phyloP scores from a whole-genome alignment of 2,797 vertebrate species.

The Urosaurus nigricauda region DNA sequence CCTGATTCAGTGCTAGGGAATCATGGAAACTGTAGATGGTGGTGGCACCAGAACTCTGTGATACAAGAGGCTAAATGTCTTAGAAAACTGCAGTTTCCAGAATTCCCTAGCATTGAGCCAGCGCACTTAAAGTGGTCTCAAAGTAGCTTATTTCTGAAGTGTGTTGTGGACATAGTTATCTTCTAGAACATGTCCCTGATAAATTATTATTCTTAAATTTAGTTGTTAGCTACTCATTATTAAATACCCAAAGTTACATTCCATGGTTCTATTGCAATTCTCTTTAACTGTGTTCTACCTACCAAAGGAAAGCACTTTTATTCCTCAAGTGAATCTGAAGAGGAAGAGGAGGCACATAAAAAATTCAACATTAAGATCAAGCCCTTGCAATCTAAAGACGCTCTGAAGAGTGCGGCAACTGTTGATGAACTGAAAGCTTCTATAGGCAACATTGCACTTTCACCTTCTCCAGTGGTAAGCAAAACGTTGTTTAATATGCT shows the following conservation, averaged over 20 bases:
- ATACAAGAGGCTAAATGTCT: no score
- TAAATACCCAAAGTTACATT: not conserved
- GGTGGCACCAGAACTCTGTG: no score
- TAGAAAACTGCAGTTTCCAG: no score
- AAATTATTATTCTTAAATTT: not conserved
- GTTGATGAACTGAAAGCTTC: constrained; percentile 96
- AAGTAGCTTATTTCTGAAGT: no score
- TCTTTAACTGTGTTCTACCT: constrained; percentile 88
- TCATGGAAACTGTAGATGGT: no score
- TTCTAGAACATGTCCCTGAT: not conserved
- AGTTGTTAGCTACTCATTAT: not conserved
- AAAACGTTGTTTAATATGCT: constrained; percentile 35
- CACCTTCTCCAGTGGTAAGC: constrained; percentile 95
- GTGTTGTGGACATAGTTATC: no score
- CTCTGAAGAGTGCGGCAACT: constrained; percentile 86
- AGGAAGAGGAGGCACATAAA: constrained; percentile 93
- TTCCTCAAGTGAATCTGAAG: constrained; percentile 97
- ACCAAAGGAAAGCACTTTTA: constrained; percentile 94
- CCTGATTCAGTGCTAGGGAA: no score
- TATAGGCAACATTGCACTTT: constrained; percentile 92
- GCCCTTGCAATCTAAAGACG: constrained; percentile 89
- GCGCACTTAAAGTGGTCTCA: no score
- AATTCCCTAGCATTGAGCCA: no score
- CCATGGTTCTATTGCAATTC: not conserved
- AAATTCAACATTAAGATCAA: constrained; percentile 98